Evolutionary conservation across 1,140 invertebrate species (phyloP).

Genomic region (Aphaenogaster ashmeadi): DNA sequence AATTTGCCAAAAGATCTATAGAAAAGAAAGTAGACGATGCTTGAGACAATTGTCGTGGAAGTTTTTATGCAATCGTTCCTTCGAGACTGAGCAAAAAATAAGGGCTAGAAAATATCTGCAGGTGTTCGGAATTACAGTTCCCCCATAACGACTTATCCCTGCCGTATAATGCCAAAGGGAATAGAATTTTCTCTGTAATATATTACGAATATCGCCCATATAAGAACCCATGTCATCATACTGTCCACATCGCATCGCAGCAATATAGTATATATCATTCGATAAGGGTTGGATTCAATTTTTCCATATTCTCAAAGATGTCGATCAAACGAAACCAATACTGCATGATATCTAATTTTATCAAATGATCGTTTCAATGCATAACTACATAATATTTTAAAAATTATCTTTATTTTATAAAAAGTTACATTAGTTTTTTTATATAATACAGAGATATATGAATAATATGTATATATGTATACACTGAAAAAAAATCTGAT

Average conservation of each 20-base stretch:
- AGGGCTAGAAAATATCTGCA: slow-evolving; percentile 35
- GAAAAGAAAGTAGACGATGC: not conserved
- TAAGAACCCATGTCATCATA: slow-evolving; percentile 10
- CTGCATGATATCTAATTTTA: not conserved
- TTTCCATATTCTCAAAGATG: not conserved
- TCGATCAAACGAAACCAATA: not conserved
- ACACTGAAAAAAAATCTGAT: too few species aligned
- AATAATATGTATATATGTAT: too few species aligned
- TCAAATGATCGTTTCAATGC: not conserved
- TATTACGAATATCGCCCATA: slow-evolving; percentile 40
- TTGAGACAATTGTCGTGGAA: slow-evolving; percentile 7
- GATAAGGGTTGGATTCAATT: slow-evolving; percentile 3
- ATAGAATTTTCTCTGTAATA: slow-evolving; percentile 49
- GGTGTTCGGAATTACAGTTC: slow-evolving; percentile 45
- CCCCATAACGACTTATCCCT: slow-evolving; percentile 45
- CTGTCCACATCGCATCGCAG: not conserved
- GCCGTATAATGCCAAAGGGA: slow-evolving; percentile 25
- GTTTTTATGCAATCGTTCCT: slow-evolving; percentile 22
- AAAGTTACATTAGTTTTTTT: not conserved
- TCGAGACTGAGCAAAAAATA: slow-evolving; percentile 41
- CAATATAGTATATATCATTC: not conserved
- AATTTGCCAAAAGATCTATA: not conserved
- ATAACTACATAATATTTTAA: not conserved
- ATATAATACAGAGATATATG: not conserved
- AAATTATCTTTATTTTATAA: not conserved